Evolutionary conservation across 2,797 vertebrate genomes (phyloP).

Genomic region (Sebastes taczanowskii): DNA sequence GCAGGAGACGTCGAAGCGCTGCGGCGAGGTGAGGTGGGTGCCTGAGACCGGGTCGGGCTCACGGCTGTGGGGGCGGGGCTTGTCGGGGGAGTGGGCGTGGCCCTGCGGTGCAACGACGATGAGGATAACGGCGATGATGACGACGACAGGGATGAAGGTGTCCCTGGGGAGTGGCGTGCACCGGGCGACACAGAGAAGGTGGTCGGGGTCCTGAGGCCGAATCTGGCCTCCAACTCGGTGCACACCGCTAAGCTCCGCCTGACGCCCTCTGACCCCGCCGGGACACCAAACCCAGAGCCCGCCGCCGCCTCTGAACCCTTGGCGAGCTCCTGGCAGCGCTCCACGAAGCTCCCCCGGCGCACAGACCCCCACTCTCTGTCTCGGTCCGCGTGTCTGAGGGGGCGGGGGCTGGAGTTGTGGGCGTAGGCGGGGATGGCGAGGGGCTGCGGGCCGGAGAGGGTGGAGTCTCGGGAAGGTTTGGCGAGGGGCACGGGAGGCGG

Average conservation of each 20-base stretch:
- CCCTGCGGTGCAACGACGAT: constrained; percentile 12
- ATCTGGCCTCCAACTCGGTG: constrained; percentile 75
- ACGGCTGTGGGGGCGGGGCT: constrained; percentile 34
- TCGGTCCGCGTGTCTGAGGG: constrained; percentile 26
- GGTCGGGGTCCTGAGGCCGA: constrained; percentile 59
- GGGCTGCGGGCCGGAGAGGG: constrained; percentile 25
- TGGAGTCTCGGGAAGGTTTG: constrained; percentile 54
- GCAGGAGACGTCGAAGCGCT: neutral
- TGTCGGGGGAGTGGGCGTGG: constrained; percentile 36
- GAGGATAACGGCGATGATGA: neutral
- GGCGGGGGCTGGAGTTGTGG: constrained; percentile 38
- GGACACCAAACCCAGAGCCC: neutral
- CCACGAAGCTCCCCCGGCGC: constrained; percentile 86
- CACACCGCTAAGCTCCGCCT: constrained; percentile 74
- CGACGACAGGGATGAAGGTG: neutral
- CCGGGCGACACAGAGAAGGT: constrained; percentile 56
- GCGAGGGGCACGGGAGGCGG: constrained; percentile 58
- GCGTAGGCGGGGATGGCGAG: constrained; percentile 52
- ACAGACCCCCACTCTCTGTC: constrained; percentile 43
- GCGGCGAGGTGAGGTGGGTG: constrained; percentile 36
- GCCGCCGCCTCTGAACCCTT: constrained; percentile 72
- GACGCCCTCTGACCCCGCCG: constrained; percentile 41
- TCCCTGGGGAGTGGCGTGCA: constrained; percentile 25
- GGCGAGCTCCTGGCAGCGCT: constrained; percentile 89
- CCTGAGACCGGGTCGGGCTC: constrained; percentile 57